Conservation (phyloP, 2,113 vertebrate genomes). For the Austrofundulus limnaeus region DNA sequence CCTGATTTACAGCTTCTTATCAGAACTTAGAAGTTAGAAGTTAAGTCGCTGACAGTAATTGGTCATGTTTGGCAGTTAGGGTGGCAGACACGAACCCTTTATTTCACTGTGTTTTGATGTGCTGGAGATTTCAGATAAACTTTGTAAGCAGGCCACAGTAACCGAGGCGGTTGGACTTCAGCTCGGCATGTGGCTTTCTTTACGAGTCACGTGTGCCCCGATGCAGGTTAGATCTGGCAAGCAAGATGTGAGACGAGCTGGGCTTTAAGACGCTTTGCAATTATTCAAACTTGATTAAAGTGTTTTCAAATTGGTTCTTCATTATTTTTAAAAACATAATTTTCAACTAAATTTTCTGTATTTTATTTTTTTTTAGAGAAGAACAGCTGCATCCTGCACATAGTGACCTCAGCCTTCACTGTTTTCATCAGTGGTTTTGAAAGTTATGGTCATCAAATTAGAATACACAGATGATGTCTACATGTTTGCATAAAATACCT, state of each 20-base stretch:
- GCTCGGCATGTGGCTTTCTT: constrained; percentile 37
- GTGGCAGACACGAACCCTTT: not conserved
- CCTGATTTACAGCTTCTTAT: too few species aligned
- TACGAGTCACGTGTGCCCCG: constrained; percentile 3
- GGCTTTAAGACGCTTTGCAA: not conserved
- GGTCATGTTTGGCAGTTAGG: too few species aligned
- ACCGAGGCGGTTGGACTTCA: constrained; percentile 16
- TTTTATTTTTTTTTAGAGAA: too few species aligned
- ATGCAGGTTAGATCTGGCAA: not conserved
- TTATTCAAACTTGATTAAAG: not conserved
- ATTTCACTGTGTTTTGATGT: not conserved
- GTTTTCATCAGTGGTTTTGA: constrained; percentile 2
- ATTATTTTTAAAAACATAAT: not conserved
- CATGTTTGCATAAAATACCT: too few species aligned
- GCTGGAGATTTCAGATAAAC: not conserved
- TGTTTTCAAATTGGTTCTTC: not conserved
- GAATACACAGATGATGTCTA: too few species aligned
- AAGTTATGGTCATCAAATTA: too few species aligned
- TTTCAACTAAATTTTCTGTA: too few species aligned
- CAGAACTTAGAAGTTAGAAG: too few species aligned
- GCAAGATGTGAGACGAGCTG: constrained; percentile 14
- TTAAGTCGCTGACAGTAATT: too few species aligned
- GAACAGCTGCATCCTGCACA: too few species aligned
- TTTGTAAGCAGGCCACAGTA: constrained; percentile 17
- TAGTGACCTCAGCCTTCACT: not conserved